Evolutionary conservation across 2,888 invertebrate genomes (phyloP), one percentile per base, ranked within the genome.

Genomic region (Melanargia galathea): DNA sequence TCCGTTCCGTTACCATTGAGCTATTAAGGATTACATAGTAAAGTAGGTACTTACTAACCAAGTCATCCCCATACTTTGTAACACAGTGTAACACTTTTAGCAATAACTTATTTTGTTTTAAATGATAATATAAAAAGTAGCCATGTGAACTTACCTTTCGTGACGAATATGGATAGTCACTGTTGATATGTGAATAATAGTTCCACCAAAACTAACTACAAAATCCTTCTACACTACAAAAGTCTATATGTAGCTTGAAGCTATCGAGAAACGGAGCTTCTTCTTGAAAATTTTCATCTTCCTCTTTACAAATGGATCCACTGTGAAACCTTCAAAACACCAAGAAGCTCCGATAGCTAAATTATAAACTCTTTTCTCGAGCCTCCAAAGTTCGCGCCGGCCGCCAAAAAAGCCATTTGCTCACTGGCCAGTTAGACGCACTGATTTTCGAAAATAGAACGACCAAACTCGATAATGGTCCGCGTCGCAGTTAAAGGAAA

Each of bases 251-350:
- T 70, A 75, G 71, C 74, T 71, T 13, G 70, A 78, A 70, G 75
- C 78, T 91, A 91, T 90, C 57, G 90, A 90, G 76, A 91, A 91
- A 72, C 90, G 86, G 11, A 91, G 73, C 69, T 91, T 91, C 75
- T 91, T 91, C 77, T 91, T 91, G 68, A 91, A 91, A 75, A 90
- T 76, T 90, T 89, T 90, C 90, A 91, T 91, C 73, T 90, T 91
- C 82, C 84, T 87, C 70, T 82, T 89, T 75, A 90, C 82, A 75
- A 87, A 85, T 43, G 84, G 84, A 85, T 86, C 86, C 89, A 90
- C 90, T 73, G 78, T 86, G 80, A 63, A 49, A 59, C 52, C 26
- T 62, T 60, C 35, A 60, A n/a, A 64, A 13, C 26, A 26, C 35
- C 24, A 54, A 49, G 49, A 55, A 52, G 57, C 43, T 61, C 8